Percentiles rank a stretch among this genome's conserved stretches.
These are phyloP conservation scores for Sialia sialis DNA, from an alignment of 2,113 vertebrate genomes.

Conservation along the genomic window DNA sequence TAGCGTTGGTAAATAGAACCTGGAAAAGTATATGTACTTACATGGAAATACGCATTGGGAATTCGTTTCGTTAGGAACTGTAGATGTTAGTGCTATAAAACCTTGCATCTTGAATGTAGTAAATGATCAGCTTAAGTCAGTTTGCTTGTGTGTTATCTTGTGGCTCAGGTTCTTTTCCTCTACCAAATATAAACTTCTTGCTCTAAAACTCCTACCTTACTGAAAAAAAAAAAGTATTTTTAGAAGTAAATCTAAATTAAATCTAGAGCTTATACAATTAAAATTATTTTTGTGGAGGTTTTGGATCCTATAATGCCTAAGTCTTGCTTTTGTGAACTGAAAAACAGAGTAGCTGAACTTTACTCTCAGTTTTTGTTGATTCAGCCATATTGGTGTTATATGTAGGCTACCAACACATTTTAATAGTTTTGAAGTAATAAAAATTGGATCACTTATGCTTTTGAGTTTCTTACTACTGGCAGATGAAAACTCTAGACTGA, in stretches of 20 bases:
- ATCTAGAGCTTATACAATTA: not conserved
- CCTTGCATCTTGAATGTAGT: not conserved
- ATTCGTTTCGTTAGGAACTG: not conserved
- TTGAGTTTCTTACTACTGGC: slow-evolving; percentile 3
- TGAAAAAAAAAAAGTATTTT: not conserved
- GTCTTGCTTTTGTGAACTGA: not conserved
- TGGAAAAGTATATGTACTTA: not conserved
- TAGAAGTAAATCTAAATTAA: not conserved
- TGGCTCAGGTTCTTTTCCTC: not conserved
- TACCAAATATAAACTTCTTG: not conserved
- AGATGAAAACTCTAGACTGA: slow-evolving; percentile 8
- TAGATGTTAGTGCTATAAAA: not conserved
- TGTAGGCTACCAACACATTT: not conserved
- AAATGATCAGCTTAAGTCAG: not conserved
- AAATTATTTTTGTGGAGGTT: not conserved
- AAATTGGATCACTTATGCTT: not conserved
- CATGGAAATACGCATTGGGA: not conserved
- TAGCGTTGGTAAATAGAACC: not conserved
- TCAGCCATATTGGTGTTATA: slow-evolving; percentile 8
- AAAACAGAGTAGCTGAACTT: not conserved
- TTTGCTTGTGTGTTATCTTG: not conserved
- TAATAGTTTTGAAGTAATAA: not conserved
- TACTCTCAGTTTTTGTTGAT: not conserved
- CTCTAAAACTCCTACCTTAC: not conserved
- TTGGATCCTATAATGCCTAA: not conserved